phyloP scores from a whole-genome alignment of 2,888 invertebrate genomes.

The Apamea sordens region DNA sequence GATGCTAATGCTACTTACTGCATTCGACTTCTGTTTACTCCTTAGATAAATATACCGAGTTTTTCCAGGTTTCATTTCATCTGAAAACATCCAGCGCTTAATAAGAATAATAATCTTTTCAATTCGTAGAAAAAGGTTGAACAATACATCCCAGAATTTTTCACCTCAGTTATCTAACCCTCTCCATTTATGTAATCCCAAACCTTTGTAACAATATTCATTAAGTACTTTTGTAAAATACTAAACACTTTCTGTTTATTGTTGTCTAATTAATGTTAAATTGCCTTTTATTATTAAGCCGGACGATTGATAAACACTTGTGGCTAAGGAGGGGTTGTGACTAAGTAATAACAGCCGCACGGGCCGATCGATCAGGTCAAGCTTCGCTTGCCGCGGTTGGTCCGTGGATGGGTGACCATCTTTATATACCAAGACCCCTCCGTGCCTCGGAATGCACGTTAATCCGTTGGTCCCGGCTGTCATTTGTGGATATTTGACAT shows the following conservation, averaged over 20 bases:
- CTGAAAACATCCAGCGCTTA: background rate
- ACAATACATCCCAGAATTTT: slow-evolving; percentile 1
- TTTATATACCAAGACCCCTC: no score
- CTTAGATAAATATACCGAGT: background rate
- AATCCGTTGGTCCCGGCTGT: no score
- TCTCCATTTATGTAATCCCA: slow-evolving; percentile 25
- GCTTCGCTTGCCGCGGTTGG: no score
- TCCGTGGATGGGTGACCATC: no score
- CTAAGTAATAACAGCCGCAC: no score
- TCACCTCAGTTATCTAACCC: background rate
- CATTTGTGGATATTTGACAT: no score
- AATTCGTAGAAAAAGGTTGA: background rate
- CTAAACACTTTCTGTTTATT: slow-evolving; percentile 33
- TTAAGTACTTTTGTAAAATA: slow-evolving; percentile 33
- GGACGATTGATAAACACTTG: background rate
- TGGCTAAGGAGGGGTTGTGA: no score
- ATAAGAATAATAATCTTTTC: background rate
- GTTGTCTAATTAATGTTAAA: slow-evolving; percentile 24
- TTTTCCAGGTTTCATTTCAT: background rate
- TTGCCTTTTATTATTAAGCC: slow-evolving; percentile 25
- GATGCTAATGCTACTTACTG: background rate
- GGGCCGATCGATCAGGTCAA: no score
- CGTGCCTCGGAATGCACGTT: no score
- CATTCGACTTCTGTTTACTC: background rate
- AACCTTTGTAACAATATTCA: slow-evolving; percentile 32